These are phyloP conservation scores for Amiota mariae DNA, from an alignment of 2,888 invertebrate species.

Conservation along the genomic window DNA sequence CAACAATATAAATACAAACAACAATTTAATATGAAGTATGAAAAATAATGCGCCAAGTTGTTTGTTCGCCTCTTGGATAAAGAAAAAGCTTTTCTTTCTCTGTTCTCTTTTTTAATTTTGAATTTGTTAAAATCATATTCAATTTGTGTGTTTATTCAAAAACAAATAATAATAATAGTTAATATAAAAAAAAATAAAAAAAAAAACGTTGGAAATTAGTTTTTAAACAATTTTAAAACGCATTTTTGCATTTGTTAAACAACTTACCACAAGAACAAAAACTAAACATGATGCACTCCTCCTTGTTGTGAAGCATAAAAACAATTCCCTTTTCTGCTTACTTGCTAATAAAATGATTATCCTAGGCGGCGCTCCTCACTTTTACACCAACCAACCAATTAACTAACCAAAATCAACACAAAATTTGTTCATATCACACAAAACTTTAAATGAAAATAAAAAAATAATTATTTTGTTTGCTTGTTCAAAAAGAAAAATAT, in stretches of 20 bases:
- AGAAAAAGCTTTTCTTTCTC: neutral
- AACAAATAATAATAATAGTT: constrained; percentile 34
- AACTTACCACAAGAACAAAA: neutral
- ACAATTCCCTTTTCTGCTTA: neutral
- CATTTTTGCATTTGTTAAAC: neutral
- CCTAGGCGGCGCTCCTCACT: too few species aligned
- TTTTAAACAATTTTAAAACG: constrained; percentile 43
- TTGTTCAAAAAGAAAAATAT: constrained; percentile 35
- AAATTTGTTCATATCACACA: constrained; percentile 41
- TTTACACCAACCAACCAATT: neutral
- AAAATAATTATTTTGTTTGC: constrained; percentile 56
- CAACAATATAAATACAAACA: too few species aligned
- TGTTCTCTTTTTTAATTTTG: neutral
- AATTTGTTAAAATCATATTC: neutral
- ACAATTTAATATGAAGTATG: constrained; percentile 51
- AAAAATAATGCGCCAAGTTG: constrained; percentile 62
- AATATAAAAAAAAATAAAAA: constrained; percentile 41
- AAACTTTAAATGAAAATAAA: constrained; percentile 38
- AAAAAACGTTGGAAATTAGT: constrained; percentile 61
- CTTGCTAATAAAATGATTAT: neutral
- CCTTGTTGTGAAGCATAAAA: too few species aligned
- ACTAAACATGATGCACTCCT: too few species aligned
- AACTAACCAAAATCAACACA: constrained; percentile 19
- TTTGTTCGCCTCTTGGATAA: constrained; percentile 36
- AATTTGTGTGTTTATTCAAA: constrained; percentile 21